Evolutionary conservation across 1,140 invertebrate species (phyloP).

Genomic region (Aphelinus certus): DNA sequence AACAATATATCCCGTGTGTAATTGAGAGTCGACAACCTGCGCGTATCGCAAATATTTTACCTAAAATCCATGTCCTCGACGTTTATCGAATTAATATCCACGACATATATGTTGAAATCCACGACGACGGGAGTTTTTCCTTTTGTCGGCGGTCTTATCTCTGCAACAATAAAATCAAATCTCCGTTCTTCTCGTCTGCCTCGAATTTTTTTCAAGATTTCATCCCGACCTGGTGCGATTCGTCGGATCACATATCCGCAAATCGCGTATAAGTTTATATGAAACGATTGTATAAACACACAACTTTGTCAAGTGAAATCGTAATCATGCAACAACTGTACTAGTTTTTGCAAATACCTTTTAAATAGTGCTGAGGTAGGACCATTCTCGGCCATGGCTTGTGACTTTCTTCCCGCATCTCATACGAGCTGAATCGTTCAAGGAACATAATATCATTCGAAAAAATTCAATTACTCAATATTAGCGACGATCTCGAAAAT

Average conservation of each 20-base stretch:
- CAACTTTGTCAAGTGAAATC: not conserved
- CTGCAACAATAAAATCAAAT: slow-evolving; percentile 54
- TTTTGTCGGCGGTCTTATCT: slow-evolving; percentile 76
- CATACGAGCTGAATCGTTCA: not conserved
- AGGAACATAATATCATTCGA: not conserved
- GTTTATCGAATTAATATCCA: slow-evolving; percentile 86
- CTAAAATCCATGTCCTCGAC: slow-evolving; percentile 88
- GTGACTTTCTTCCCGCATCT: slow-evolving; percentile 60
- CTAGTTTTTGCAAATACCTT: slow-evolving; percentile 66
- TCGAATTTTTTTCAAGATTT: slow-evolving; percentile 15
- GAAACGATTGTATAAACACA: slow-evolving; percentile 40
- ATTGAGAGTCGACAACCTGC: no score
- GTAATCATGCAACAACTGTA: not conserved
- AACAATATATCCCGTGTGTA: no score
- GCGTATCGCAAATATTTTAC: slow-evolving; percentile 59
- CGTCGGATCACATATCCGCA: slow-evolving; percentile 10
- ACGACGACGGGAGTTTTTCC: slow-evolving; percentile 76
- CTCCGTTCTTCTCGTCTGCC: not conserved
- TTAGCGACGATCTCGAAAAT: not conserved
- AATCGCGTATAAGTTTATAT: slow-evolving; percentile 43
- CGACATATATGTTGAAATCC: slow-evolving; percentile 81
- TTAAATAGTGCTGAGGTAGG: slow-evolving; percentile 75
- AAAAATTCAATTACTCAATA: not conserved
- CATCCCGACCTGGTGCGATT: not conserved
- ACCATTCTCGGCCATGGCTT: slow-evolving; percentile 73